phyloP scores from a whole-genome alignment of 2,113 vertebrate genomes.

The Petrocephalus microphthalmus region DNA sequence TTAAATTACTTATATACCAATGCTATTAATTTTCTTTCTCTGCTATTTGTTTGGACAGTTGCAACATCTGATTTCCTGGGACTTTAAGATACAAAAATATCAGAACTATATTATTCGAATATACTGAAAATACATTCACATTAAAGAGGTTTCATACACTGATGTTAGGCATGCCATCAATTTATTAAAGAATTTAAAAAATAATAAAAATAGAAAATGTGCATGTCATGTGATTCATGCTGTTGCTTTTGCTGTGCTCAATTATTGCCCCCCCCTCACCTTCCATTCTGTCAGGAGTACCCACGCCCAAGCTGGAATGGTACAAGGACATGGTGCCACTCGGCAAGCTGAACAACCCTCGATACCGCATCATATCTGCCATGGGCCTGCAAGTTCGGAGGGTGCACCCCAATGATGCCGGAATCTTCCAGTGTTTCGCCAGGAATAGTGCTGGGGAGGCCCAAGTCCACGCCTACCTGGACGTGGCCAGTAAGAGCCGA shows the following conservation, averaged over 20 bases:
- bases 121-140: background rate
- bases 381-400: constrained; percentile 69
- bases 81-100: background rate
- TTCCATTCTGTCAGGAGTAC: constrained; percentile 62
- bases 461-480: constrained; percentile 75
- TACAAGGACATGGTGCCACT: constrained; percentile 79
- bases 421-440: constrained; percentile 90
- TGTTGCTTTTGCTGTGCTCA: background rate
- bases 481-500: constrained; percentile 80
- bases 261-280: background rate
- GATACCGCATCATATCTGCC: constrained; percentile 70
- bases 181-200: background rate
- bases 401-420: constrained; percentile 72
- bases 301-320: constrained; percentile 77
- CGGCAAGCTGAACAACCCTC: constrained; percentile 66
- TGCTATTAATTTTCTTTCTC: background rate
- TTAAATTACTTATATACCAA: background rate
- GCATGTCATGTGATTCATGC: background rate
- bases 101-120: background rate
- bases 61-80: background rate
- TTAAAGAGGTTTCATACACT: background rate
- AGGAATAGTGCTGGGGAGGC: constrained; percentile 75
- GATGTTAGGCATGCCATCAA: background rate
- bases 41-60: background rate
- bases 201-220: background rate